Evolutionary conservation across 1,140 invertebrate species (phyloP).

Genomic region (Drosophila biarmipes): DNA sequence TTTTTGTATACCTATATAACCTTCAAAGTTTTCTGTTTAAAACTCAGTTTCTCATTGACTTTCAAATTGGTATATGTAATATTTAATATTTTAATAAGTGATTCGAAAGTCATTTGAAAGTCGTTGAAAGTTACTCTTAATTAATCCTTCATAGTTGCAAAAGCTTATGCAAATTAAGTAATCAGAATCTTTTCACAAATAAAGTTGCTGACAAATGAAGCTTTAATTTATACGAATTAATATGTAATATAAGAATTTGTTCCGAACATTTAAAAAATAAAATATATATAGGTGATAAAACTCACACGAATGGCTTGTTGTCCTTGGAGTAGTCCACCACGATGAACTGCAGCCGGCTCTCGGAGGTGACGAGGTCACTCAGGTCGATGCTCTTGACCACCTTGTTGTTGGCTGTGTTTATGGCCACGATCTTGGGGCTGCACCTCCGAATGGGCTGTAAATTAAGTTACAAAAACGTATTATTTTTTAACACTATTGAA

Average conservation of each 20-base stretch:
- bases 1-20: too few species aligned
- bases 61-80: too few species aligned
- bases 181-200: too few species aligned
- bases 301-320: constrained; percentile 83
- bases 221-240: not conserved
- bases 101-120: too few species aligned
- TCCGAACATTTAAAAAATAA: not conserved
- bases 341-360: constrained; percentile 88
- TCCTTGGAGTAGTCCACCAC: constrained; percentile 85
- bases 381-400: constrained; percentile 87
- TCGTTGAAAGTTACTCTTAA: too few species aligned
- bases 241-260: not conserved
- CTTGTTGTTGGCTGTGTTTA: constrained; percentile 87
- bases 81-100: too few species aligned
- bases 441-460: constrained; percentile 86
- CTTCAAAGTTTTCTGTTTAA: too few species aligned
- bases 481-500: too few species aligned
- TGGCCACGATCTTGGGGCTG: constrained; percentile 88
- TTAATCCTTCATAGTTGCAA: too few species aligned
- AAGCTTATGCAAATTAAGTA: too few species aligned
- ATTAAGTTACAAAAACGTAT: too few species aligned
- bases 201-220: not conserved
- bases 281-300: constrained; percentile 13
- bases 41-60: too few species aligned
- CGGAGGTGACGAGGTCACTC: constrained; percentile 85